Evolutionary conservation across 2,888 invertebrate species (phyloP).

Genomic region (Sussaba pulchella): DNA sequence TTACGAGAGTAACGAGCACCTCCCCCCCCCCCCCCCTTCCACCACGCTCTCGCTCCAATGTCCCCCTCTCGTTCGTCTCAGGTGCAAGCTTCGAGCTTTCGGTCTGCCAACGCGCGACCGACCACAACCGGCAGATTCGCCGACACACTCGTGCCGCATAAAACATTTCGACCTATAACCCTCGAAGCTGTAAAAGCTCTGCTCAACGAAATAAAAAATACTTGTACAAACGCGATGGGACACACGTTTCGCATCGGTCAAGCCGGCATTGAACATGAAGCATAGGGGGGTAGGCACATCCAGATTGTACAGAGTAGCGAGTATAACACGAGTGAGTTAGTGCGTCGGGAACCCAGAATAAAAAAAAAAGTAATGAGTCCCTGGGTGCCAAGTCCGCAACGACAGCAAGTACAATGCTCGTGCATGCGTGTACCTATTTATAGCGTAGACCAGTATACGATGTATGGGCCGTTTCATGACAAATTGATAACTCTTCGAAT

Average conservation of each 20-base stretch:
- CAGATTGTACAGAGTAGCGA: slow-evolving; percentile 19
- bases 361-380: slow-evolving; percentile 57
- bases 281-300: slow-evolving; percentile 2
- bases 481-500: background rate
- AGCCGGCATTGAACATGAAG: slow-evolving; percentile 34
- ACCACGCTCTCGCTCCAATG: slow-evolving; percentile 1
- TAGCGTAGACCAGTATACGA: slow-evolving; percentile 15
- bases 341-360: slow-evolving; percentile 33
- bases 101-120: slow-evolving; percentile 46
- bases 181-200: slow-evolving; percentile 38
- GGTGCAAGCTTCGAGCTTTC: slow-evolving; percentile 60
- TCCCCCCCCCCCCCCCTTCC: slow-evolving; percentile 9
- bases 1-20: slow-evolving; percentile 65
- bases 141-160: slow-evolving; percentile 44
- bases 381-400: slow-evolving; percentile 44
- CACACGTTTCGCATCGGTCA: slow-evolving; percentile 36
- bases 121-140: slow-evolving; percentile 49
- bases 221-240: slow-evolving; percentile 1
- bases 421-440: slow-evolving; percentile 9
- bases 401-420: slow-evolving; percentile 39
- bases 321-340: slow-evolving; percentile 30
- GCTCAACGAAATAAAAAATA: slow-evolving; percentile 23
- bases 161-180: slow-evolving; percentile 34
- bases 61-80: slow-evolving; percentile 58
- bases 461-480: background rate